These are phyloP conservation scores for Bhutanitis thaidina DNA, from an alignment of 2,888 invertebrate species.

Conservation along the genomic window DNA sequence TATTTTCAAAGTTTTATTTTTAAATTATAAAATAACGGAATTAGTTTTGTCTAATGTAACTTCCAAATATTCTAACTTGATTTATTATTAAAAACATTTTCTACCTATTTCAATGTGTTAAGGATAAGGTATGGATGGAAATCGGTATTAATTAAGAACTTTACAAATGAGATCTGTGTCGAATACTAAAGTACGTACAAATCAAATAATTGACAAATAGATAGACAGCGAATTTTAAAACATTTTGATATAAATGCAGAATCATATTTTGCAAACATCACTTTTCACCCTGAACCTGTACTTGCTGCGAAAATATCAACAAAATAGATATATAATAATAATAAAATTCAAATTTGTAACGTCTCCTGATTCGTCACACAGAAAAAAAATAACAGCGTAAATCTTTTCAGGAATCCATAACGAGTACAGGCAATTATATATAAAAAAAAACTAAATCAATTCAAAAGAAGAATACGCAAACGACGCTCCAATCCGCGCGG, in stretches of 20 bases:
- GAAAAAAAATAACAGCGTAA: slow-evolving; percentile 8
- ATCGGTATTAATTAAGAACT: too few relatives aligned
- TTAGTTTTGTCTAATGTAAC: too few relatives aligned
- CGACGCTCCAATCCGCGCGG: slow-evolving; percentile 2
- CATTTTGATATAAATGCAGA: neutral
- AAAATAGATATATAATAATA: slow-evolving; percentile 1
- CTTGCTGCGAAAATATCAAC: too few relatives aligned
- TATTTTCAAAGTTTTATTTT: too few relatives aligned
- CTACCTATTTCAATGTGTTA: too few relatives aligned
- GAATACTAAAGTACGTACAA: too few relatives aligned
- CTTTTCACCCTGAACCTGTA: slow-evolving; percentile 12
- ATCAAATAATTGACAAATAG: neutral
- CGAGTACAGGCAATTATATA: neutral
- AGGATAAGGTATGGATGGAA: too few relatives aligned
- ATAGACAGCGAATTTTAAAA: slow-evolving; percentile 9
- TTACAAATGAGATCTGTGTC: too few relatives aligned
- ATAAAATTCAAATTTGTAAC: neutral
- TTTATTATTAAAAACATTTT: too few relatives aligned
- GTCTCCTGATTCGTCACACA: too few relatives aligned
- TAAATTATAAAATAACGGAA: too few relatives aligned
- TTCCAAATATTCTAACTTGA: too few relatives aligned
- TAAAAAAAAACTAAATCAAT: slow-evolving; percentile 3
- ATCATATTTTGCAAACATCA: neutral
- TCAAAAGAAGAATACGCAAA: neutral
- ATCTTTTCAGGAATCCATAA: slow-evolving; percentile 17